Conservation (phyloP, 1,140 invertebrate genomes). For the Asbolus verrucosus region DNA sequence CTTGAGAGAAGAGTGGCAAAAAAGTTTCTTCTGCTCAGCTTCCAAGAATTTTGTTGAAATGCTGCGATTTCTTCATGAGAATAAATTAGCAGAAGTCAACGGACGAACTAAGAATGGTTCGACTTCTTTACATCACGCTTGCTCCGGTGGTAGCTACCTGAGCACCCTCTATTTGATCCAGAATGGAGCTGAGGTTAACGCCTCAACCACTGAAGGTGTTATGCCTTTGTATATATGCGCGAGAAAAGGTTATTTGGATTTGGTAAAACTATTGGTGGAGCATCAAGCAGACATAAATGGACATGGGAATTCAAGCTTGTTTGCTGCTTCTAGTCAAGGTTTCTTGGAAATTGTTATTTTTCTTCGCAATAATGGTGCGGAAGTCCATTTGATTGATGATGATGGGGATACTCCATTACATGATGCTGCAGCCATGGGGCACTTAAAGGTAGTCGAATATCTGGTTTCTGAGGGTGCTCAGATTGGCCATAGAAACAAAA, state of each 20-base stretch:
- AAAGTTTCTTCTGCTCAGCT: background rate
- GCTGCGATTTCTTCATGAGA: background rate
- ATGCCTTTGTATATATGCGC: background rate
- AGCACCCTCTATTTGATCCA: conserved; percentile 44
- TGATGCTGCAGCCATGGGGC: conserved; percentile 38
- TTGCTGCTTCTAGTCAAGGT: conserved; percentile 18
- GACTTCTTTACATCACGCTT: background rate
- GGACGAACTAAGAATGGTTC: background rate
- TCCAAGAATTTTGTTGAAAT: background rate
- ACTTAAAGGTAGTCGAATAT: conserved; percentile 40
- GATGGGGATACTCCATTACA: conserved; percentile 44
- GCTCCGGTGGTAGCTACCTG: conserved; percentile 1
- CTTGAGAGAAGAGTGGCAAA: background rate
- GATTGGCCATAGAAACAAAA: conserved; percentile 46
- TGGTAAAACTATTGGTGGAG: background rate
- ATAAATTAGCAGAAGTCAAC: background rate
- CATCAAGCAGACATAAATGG: background rate
- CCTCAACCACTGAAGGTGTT: background rate
- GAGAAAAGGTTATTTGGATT: background rate
- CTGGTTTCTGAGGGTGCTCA: conserved; percentile 41
- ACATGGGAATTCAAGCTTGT: background rate
- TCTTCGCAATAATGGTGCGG: conserved; percentile 36
- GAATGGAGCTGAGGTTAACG: conserved; percentile 44
- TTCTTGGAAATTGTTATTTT: conserved; percentile 43
- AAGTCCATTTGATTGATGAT: conserved; percentile 27